Percentiles rank a stretch among this genome's conserved stretches.
phyloP scores from a whole-genome alignment of 2,797 vertebrate genomes.

The Bufotes viridis region DNA sequence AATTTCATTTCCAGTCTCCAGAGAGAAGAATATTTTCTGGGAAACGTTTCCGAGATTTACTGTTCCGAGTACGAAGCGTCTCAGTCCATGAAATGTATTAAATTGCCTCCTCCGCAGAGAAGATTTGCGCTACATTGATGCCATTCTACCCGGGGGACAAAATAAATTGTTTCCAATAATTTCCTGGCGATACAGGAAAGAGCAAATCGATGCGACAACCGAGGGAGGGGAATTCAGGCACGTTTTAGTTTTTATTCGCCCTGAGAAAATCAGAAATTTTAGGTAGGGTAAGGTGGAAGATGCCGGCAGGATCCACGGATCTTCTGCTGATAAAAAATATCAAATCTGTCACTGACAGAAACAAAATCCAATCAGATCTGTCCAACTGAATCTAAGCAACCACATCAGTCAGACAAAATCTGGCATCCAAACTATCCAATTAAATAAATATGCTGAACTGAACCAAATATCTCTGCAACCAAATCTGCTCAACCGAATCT shows the following conservation, averaged over 20 bases:
- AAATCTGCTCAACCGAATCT: too few species aligned
- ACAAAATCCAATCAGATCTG: background rate
- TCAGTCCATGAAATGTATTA: background rate
- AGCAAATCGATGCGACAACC: background rate
- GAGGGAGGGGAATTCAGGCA: background rate
- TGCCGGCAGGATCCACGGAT: background rate
- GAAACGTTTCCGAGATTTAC: background rate
- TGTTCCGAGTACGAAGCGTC: background rate
- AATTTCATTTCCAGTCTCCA: slow-evolving; percentile 45
- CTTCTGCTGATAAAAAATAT: background rate
- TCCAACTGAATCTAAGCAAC: background rate
- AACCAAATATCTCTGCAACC: too few species aligned
- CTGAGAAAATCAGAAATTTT: background rate
- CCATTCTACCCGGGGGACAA: background rate
- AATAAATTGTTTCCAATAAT: background rate
- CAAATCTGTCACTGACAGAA: background rate
- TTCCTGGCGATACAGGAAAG: background rate
- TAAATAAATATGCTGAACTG: background rate
- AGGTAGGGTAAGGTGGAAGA: background rate
- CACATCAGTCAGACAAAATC: background rate
- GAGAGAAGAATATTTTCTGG: slow-evolving; percentile 11
- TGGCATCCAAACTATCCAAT: background rate
- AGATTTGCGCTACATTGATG: background rate
- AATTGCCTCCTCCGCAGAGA: background rate
- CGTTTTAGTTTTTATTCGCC: background rate